A percentile compares a stretch with the other conserved stretches of the same genome.
phyloP scores from a whole-genome alignment of 2,888 invertebrate species.

The Caradrina clavipalpis region DNA sequence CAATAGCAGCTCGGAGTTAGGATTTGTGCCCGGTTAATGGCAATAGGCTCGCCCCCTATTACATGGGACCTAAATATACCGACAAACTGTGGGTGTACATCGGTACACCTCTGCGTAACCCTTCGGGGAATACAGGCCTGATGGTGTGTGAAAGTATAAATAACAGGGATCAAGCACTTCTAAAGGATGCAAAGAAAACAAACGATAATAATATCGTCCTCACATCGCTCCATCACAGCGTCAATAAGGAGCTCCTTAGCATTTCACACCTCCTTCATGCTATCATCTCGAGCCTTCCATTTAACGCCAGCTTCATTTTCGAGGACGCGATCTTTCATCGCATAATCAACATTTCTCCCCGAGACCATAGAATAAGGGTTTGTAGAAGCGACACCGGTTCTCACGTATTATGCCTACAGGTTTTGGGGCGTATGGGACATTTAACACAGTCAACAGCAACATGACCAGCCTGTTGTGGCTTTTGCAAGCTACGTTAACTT shows the following conservation, averaged over 20 bases:
- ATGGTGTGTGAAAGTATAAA: too few species aligned
- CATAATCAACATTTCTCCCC: slow-evolving; percentile 52
- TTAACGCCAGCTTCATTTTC: slow-evolving; percentile 32
- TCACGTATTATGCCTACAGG: neutral
- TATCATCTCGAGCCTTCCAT: slow-evolving; percentile 25
- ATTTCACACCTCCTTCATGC: slow-evolving; percentile 7
- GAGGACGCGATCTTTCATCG: slow-evolving; percentile 46
- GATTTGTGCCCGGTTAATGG: too few species aligned
- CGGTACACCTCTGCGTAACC: too few species aligned
- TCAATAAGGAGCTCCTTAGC: slow-evolving; percentile 29
- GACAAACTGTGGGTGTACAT: too few species aligned
- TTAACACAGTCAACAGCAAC: too few species aligned
- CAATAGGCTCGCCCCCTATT: too few species aligned
- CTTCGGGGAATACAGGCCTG: too few species aligned
- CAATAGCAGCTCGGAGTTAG: too few species aligned
- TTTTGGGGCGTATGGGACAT: neutral
- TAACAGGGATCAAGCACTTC: too few species aligned
- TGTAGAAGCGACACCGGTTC: neutral
- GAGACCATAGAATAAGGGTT: slow-evolving; percentile 15
- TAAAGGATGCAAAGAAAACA: neutral
- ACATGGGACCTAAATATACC: too few species aligned
- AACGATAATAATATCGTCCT: neutral
- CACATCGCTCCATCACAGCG: neutral
- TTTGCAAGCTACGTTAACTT: too few species aligned
- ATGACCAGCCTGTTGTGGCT: neutral